A percentile compares a stretch with the other conserved stretches of the same genome.
phyloP scores from a whole-genome alignment of 1,140 invertebrate species.

The Drosophila cardini region DNA sequence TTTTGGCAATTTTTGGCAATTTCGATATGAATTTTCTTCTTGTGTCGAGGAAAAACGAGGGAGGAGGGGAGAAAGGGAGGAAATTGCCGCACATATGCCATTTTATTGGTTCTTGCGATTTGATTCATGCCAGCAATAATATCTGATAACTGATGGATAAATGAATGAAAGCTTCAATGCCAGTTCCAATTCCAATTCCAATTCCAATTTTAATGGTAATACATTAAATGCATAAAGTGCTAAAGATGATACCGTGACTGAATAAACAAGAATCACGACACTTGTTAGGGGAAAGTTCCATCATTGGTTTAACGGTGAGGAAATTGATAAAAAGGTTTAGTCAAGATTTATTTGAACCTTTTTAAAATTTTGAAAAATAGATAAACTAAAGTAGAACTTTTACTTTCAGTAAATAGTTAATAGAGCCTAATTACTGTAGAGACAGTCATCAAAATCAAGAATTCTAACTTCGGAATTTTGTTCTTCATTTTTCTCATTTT shows the following conservation, averaged over 20 bases:
- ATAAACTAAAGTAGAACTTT: no score
- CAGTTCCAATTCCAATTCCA: slow-evolving; percentile 2
- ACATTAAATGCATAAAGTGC: background rate
- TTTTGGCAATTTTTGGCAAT: slow-evolving; percentile 29
- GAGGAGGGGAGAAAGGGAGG: slow-evolving; percentile 1
- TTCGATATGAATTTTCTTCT: slow-evolving; percentile 29
- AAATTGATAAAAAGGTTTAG: no score
- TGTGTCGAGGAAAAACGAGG: background rate
- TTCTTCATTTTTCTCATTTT: no score
- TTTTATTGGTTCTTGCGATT: slow-evolving; percentile 58
- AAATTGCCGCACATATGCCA: slow-evolving; percentile 55
- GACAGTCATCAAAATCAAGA: no score
- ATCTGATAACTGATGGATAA: background rate
- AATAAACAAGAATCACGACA: background rate
- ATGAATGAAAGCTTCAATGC: slow-evolving; percentile 3
- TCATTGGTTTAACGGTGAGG: no score
- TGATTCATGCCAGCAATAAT: slow-evolving; percentile 56
- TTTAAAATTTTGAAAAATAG: no score
- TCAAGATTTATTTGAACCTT: no score
- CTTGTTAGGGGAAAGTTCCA: background rate
- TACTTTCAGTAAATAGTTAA: no score
- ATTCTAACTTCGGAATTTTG: no score
- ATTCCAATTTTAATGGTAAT: slow-evolving; percentile 6
- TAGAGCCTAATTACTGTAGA: no score
- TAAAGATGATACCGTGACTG: slow-evolving; percentile 1